Evolutionary conservation across 2,888 invertebrate genomes (phyloP), one percentile per base, ranked within the genome.

Genomic region (Thumatha senex): DNA sequence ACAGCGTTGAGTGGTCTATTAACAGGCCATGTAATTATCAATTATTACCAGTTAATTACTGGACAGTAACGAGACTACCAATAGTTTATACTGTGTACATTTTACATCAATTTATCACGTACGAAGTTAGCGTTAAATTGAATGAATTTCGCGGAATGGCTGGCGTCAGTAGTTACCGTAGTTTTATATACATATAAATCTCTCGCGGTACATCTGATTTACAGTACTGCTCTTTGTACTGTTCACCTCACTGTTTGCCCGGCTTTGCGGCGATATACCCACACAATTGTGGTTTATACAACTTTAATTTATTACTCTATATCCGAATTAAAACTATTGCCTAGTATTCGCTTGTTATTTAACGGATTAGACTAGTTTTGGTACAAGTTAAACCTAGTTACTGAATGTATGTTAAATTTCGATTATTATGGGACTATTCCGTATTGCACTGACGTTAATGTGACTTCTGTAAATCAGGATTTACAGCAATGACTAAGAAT

Each of bases 101-200:
- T 72, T 71, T 72, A 76, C 76, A 76, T 79, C 77, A 80, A 83
- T 84, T 80, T 78, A 78, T 75, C 56, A 67, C 54, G 58, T 56
- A 70, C 69, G 71, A 72, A 75, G 76, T 72, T 76, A 73, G 83
- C 81, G 80, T 82, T 81, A 84, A 87, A 86, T 86, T 86, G 83
- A 87, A 87, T 87, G 84, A 80, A 85, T 83, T 85, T 78, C 73
- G 72, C 63, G 76, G 74, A 73, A 78, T 76, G 76, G 77, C 63
- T 70, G 74, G 73, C 70, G 74, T 69, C 65, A 65, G 18, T 24
- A 24, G 18, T 63, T 81, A 82, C 63, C 83, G 83, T 80, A 76
- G 74, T 78, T 86, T 86, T 85, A 83, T 86, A 84, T 78, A 82
- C 71, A 64, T 79, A 83, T 85, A 83, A 85, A 85, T 85, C 82